Evolutionary conservation across 2,797 vertebrate species (phyloP).

Genomic region (Sarcoramphus papa): DNA sequence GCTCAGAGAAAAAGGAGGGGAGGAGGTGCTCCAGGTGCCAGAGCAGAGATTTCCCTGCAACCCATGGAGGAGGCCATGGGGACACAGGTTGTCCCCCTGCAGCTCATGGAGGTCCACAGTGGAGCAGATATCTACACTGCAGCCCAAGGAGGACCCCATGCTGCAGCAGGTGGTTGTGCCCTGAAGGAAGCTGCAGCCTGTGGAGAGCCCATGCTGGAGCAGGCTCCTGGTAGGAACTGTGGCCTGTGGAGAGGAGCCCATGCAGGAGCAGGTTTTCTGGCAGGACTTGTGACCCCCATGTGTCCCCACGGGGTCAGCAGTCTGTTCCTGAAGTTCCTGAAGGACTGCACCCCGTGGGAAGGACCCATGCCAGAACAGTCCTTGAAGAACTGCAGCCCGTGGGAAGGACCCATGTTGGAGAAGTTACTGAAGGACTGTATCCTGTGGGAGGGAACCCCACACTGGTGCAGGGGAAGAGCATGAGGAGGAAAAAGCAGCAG

Average conservation of each 20-base stretch:
- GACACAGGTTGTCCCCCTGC: background rate
- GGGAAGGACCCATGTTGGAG: background rate
- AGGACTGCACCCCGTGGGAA: background rate
- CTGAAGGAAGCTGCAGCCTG: background rate
- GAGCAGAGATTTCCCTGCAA: no score
- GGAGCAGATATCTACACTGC: background rate
- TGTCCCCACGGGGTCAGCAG: background rate
- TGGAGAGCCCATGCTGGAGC: background rate
- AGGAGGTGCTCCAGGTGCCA: background rate
- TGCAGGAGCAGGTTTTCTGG: background rate
- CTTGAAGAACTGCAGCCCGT: background rate
- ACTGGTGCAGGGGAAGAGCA: background rate
- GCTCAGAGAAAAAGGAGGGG: background rate
- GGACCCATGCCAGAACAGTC: background rate
- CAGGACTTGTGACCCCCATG: background rate
- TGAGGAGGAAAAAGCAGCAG: background rate
- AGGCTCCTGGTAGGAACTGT: background rate
- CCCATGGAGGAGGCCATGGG: background rate
- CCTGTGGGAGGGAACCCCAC: accelerated
- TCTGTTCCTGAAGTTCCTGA: background rate
- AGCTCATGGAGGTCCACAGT: background rate
- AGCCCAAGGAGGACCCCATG: background rate
- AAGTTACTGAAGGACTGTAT: background rate
- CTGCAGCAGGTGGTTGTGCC: background rate
- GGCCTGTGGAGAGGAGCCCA: background rate